phyloP scores from a whole-genome alignment of 2,888 invertebrate species.

The Callyntrura guangdongensis region DNA sequence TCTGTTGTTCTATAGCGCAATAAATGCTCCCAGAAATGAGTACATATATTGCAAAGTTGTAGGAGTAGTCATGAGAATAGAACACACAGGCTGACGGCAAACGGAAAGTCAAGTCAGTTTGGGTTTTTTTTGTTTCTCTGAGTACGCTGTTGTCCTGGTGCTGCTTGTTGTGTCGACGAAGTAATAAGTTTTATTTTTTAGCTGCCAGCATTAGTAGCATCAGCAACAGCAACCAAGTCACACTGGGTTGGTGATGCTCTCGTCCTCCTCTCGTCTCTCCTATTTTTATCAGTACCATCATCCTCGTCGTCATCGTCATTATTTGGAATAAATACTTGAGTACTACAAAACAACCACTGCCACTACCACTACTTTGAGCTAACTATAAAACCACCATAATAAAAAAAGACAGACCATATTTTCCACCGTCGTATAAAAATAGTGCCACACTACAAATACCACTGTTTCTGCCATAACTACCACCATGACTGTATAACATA shows the following conservation, averaged over 20 bases:
- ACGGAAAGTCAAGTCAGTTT: background rate
- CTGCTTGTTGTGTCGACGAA: slow-evolving; percentile 7
- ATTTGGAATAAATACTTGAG: slow-evolving; percentile 16
- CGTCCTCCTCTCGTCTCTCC: background rate
- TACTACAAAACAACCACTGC: background rate
- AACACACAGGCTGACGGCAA: too few species aligned
- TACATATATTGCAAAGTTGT: background rate
- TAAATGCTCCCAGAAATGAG: background rate
- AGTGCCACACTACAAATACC: background rate
- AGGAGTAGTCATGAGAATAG: too few species aligned
- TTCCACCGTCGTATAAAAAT: background rate
- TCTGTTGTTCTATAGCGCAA: slow-evolving; percentile 18
- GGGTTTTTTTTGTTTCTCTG: background rate
- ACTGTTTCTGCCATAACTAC: background rate
- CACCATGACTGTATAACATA: background rate
- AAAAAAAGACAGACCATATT: background rate
- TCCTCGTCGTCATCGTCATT: background rate
- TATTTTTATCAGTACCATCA: background rate
- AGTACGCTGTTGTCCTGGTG: background rate
- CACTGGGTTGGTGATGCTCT: slow-evolving; percentile 19
- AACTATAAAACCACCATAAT: background rate
- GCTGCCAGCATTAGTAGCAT: slow-evolving; percentile 21
- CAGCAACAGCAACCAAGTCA: slow-evolving; percentile 14
- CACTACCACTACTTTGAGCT: background rate
- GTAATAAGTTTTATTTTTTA: slow-evolving; percentile 11